Conservation (phyloP, 1,140 invertebrate genomes). For the Reticulitermes speratus region DNA sequence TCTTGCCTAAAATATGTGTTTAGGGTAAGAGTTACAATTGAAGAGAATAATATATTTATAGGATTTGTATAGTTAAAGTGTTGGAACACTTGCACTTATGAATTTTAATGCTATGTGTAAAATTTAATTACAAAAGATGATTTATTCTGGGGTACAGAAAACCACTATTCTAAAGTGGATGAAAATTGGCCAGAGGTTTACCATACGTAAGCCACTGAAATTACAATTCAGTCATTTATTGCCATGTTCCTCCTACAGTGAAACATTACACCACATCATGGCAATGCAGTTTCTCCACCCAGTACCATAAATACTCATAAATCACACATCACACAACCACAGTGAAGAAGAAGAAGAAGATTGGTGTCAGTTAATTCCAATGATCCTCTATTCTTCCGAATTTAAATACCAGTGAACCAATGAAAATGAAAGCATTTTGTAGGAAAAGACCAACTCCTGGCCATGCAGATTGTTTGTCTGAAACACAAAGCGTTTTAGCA, state of each 20-base stretch:
- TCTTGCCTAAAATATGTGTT: no score
- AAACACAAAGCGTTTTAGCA: conserved; percentile 29
- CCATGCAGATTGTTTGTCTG: conserved; percentile 55
- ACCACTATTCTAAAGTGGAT: no score
- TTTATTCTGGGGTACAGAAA: no score
- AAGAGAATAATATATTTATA: no score
- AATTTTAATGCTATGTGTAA: no score
- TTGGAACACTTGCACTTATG: no score
- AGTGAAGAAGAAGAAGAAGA: neutral
- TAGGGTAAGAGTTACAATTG: no score
- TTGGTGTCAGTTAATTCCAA: conserved; percentile 53
- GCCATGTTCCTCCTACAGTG: neutral
- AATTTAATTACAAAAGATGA: no score
- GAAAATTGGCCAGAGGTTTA: no score
- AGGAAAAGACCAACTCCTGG: conserved; percentile 90
- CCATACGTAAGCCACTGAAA: neutral
- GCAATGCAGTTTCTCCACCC: neutral
- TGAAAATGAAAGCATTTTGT: conserved; percentile 94
- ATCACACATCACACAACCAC: neutral
- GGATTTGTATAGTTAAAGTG: no score
- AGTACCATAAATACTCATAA: neutral
- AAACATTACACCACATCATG: neutral
- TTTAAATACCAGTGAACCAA: conserved; percentile 87
- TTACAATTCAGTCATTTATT: neutral
- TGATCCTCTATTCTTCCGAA: conserved; percentile 91